Percentiles rank a stretch among this genome's conserved stretches.
phyloP scores from a whole-genome alignment of 2,113 vertebrate genomes.

The Centropristis striata region DNA sequence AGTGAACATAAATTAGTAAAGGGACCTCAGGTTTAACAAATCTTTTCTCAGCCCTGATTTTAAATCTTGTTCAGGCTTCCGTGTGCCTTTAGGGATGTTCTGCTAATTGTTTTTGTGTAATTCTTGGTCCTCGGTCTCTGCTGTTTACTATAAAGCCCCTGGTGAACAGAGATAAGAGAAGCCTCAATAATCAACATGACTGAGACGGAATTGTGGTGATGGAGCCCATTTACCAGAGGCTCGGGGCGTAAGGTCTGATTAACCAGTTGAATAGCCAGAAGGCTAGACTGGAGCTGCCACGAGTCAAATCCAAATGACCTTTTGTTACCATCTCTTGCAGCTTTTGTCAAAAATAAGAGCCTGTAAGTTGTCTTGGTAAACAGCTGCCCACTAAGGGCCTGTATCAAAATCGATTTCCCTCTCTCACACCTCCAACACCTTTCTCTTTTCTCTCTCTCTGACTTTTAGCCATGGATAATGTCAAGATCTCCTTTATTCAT shows the following conservation, averaged over 20 bases:
- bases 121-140: slow-evolving; percentile 7
- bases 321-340: slow-evolving; percentile 1
- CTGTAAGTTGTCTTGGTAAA: slow-evolving; percentile 3
- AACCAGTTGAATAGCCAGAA: slow-evolving; percentile 27
- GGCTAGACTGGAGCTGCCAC: neutral
- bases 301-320: slow-evolving; percentile 11
- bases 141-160: slow-evolving; percentile 46
- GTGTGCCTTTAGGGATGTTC: slow-evolving; percentile 24
- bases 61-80: slow-evolving; percentile 37
- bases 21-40: slow-evolving; percentile 27
- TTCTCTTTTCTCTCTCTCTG: neutral
- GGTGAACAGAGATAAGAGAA: slow-evolving; percentile 50
- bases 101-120: slow-evolving; percentile 48
- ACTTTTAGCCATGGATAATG: slow-evolving; percentile 2
- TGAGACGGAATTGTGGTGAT: slow-evolving; percentile 18
- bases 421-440: slow-evolving; percentile 5
- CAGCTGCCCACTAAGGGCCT: slow-evolving; percentile 1
- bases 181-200: slow-evolving; percentile 24
- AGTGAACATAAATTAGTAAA: neutral
- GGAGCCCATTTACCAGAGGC: slow-evolving; percentile 18
- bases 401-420: slow-evolving; percentile 15
- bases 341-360: slow-evolving; percentile 16
- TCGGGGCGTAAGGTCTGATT: slow-evolving; percentile 32
- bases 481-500: slow-evolving; percentile 2
- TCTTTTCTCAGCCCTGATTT: slow-evolving; percentile 20